Percentiles rank a stretch among this genome's conserved stretches.
Evolutionary conservation across 64 coral and sea anemone genomes (phyloP).

Genomic region (Montipora sp.): DNA sequence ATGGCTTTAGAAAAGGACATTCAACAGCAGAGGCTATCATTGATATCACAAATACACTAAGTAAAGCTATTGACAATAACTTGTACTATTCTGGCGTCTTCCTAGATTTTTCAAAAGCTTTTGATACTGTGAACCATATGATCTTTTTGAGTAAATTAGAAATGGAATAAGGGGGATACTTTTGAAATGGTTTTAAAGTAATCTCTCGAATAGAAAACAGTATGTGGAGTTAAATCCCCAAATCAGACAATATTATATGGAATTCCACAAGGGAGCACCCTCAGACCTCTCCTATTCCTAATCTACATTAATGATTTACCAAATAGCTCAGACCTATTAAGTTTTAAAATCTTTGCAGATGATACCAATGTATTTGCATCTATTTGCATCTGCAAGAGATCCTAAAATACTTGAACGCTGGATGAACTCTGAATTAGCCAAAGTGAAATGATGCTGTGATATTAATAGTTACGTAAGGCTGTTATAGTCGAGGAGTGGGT

Average conservation of each 20-base stretch:
- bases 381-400: slow-evolving; percentile 44
- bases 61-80: background rate
- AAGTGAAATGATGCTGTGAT: slow-evolving; percentile 44
- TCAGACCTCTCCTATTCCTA: no score
- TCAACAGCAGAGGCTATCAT: background rate
- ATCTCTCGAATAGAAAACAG: slow-evolving; percentile 24
- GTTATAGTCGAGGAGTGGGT: no score
- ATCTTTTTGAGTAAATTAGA: no score
- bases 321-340: slow-evolving; percentile 37
- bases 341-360: slow-evolving; percentile 64
- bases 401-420: slow-evolving; percentile 48
- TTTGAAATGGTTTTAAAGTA: background rate
- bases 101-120: no score
- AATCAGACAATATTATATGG: slow-evolving; percentile 34
- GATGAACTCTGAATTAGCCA: slow-evolving; percentile 59
- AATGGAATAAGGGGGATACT: no score
- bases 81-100: no score
- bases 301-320: slow-evolving; percentile 7
- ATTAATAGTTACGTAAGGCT: background rate
- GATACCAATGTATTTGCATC: slow-evolving; percentile 16
- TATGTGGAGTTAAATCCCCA: slow-evolving; percentile 23
- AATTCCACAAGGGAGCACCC: no score
- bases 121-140: no score
- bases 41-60: slow-evolving; percentile 43
- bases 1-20: background rate